Base-by-base conservation (phyloP, 1,140 invertebrate species). In the Planococcus citri region DNA sequence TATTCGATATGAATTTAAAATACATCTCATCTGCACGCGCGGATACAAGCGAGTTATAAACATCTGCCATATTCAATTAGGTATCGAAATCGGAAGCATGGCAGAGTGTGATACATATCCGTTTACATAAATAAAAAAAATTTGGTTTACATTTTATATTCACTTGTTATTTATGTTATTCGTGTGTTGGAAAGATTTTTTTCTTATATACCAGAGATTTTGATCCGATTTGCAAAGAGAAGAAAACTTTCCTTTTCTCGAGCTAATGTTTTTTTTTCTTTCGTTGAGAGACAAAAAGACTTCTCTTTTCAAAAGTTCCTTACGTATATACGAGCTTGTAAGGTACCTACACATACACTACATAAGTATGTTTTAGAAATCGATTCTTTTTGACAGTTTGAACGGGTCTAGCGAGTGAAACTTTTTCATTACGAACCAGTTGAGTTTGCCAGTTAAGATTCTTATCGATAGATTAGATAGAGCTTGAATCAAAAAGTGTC, bases 101-200 rank as follows among this genome's bases (percentile, higher is more conserved):
- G 4, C 29, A 51, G 2, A 37, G 33, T 17, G 41, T 51, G 41
- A 51, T 51, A 51, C 41, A 51, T 51, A 51, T 51, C n/a, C 41
- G 41, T 51, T 51, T 51, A 51, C 41, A n/a, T 51, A 51, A 51
- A 51, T 51, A 51, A 51, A 51, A 51, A 51, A 51, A 51, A 51
- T 51, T 51, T 51, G 17, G 41, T 51, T 51, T 51, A 51, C 41
- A 51, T 51, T 51, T 51, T 51, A 51, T 51, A 51, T 51, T 51
- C 41, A 51, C 41, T 51, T 51, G 41, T 51, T 51, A 51, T 51
- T 51, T 51, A 51, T 51, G n/a, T 51, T 51, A 51, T 51, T 51
- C 41, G 41, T 51, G 41, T 51, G 41, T 51, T 51, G 17, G 41
- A 20, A n/a, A 51, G 41, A n/a, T 51, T 51, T 20, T 51, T 51